Percentiles rank a stretch among this genome's conserved stretches.
These are phyloP conservation scores for Drosophila pruinosa DNA, from an alignment of 1,140 invertebrate genomes.

Conservation along the genomic window DNA sequence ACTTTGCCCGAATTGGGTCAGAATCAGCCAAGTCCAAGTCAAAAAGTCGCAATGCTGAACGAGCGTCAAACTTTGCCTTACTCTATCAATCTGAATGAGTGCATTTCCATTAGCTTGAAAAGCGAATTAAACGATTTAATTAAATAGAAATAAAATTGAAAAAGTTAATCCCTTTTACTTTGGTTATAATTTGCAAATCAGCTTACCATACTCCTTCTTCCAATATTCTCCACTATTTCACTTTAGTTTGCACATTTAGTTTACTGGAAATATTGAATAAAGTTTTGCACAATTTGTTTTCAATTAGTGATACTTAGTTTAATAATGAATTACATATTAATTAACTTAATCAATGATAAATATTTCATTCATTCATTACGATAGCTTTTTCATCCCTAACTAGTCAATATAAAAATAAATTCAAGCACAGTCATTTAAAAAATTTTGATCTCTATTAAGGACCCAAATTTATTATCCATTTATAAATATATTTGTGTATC, in stretches of 20 bases:
- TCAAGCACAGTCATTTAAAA: not conserved
- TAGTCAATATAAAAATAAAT: not conserved
- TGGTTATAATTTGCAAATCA: not conserved
- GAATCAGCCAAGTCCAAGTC: constrained; percentile 2
- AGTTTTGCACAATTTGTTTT: constrained; percentile 6
- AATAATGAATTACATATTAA: not conserved
- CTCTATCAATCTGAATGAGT: not conserved
- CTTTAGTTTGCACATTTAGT: no score
- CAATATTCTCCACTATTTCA: no score
- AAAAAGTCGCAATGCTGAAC: constrained; percentile 4
- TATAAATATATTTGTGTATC: not conserved
- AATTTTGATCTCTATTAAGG: not conserved
- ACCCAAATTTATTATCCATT: not conserved
- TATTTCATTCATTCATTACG: not conserved
- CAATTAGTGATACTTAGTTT: constrained; percentile 2
- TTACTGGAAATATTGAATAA: not conserved
- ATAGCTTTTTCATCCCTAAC: not conserved
- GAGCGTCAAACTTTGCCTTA: not conserved
- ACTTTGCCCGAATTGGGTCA: constrained; percentile 9
- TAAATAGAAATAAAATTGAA: not conserved
- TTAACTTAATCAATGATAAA: constrained; percentile 8
- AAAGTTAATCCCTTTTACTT: not conserved
- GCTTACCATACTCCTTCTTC: not conserved
- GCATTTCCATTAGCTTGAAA: not conserved
- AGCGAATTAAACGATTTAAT: not conserved